Percentiles rank a stretch among this genome's conserved stretches.
These are phyloP conservation scores for Anoncus sp. DNA, from an alignment of 2,888 invertebrate genomes.

Conservation along the genomic window DNA sequence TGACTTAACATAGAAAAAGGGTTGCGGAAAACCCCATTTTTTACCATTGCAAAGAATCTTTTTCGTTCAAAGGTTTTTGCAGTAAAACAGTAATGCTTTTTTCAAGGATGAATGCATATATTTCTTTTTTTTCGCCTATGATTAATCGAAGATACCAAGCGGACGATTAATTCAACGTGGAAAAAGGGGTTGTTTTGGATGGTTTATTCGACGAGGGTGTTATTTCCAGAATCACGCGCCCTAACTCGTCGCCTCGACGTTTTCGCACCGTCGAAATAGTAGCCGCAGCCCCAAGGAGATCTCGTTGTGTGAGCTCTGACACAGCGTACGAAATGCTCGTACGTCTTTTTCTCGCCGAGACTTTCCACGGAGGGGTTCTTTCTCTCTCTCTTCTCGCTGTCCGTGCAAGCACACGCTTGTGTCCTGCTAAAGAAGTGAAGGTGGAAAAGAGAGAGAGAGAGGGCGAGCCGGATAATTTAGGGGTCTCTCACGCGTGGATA, in stretches of 20 bases:
- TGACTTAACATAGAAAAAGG: constrained; percentile 31
- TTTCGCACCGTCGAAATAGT: constrained; percentile 49
- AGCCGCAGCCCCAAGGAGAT: constrained; percentile 35
- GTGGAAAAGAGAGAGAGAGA: constrained; percentile 57
- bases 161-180: too few species aligned
- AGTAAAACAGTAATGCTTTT: too few species aligned
- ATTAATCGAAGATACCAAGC: too few species aligned
- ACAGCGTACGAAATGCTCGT: constrained; percentile 69
- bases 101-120: too few species aligned
- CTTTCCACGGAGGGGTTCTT: constrained; percentile 68
- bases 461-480: constrained; percentile 80
- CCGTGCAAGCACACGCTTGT: constrained; percentile 53
- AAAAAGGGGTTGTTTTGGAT: constrained; percentile 10
- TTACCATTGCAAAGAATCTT: too few species aligned
- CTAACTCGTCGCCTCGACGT: constrained; percentile 50
- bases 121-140: too few species aligned
- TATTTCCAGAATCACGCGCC: constrained; percentile 65
- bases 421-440: constrained; percentile 26
- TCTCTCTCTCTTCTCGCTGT: constrained; percentile 60
- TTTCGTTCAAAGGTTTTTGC: too few species aligned
- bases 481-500: constrained; percentile 82
- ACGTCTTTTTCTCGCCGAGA: constrained; percentile 81
- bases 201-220: constrained; percentile 12
- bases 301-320: constrained; percentile 31
- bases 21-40: too few species aligned